Percentiles rank a stretch among this genome's conserved stretches.
phyloP scores from a whole-genome alignment of 1,140 invertebrate genomes.

The Drosophila ambigua region DNA sequence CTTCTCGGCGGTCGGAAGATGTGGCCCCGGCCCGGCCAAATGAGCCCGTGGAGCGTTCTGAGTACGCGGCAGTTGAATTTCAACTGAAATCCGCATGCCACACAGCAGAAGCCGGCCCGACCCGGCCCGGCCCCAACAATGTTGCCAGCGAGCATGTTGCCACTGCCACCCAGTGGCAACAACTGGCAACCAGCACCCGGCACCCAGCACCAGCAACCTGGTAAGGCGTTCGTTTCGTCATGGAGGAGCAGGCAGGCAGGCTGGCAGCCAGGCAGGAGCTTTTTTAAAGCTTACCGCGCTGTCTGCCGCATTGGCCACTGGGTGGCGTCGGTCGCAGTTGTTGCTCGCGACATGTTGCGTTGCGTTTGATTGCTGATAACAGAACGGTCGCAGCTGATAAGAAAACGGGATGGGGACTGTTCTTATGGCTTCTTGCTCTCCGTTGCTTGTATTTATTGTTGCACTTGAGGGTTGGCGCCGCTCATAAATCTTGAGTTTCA shows the following conservation, averaged over 20 bases:
- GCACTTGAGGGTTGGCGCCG: conserved; percentile 37
- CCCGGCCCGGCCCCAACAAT: conserved; percentile 57
- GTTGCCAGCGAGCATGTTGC: conserved; percentile 50
- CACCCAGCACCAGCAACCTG: too few species aligned
- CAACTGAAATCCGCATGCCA: conserved; percentile 72
- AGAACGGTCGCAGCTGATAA: conserved; percentile 24
- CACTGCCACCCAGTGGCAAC: conserved; percentile 16
- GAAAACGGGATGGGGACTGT: conserved; percentile 2
- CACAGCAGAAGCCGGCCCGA: conserved; percentile 32
- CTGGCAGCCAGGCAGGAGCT: conserved; percentile 3
- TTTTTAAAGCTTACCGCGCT: conserved; percentile 23
- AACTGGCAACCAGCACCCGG: neutral
- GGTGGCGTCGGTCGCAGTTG: conserved; percentile 10
- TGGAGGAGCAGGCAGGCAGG: too few species aligned
- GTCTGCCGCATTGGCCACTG: conserved; percentile 7
- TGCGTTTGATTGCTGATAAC: neutral
- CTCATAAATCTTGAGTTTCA: conserved; percentile 35
- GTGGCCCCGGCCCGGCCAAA: conserved; percentile 10
- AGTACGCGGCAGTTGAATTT: conserved; percentile 68
- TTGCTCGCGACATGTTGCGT: conserved; percentile 51
- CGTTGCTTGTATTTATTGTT: neutral
- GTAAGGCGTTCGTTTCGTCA: too few species aligned
- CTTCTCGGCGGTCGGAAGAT: neutral
- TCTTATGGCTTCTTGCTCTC: neutral
- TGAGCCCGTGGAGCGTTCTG: conserved; percentile 53